phyloP scores from a whole-genome alignment of 2,797 vertebrate genomes.

The Loriculus beryllinus region DNA sequence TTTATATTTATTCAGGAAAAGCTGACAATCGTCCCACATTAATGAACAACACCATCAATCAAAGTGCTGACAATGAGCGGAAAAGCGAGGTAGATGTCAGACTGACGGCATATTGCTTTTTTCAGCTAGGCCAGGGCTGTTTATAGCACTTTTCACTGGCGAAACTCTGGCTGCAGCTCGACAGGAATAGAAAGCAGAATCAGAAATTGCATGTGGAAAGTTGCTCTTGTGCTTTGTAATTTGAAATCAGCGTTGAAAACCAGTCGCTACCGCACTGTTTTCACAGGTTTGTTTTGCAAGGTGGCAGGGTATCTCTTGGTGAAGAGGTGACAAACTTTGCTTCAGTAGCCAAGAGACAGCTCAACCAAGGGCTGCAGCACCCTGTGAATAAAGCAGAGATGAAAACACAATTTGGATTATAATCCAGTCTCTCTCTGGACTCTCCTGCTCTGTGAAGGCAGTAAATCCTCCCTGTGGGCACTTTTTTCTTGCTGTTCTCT shows the following conservation, averaged over 20 bases:
- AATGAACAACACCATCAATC: conserved; percentile 94
- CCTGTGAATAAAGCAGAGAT: not conserved
- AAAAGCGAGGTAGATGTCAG: conserved; percentile 90
- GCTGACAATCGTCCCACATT: conserved; percentile 96
- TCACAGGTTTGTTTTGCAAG: not conserved
- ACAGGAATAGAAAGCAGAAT: conserved; percentile 78
- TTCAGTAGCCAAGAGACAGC: not conserved
- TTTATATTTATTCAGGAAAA: conserved; percentile 99
- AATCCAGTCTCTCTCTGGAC: not conserved
- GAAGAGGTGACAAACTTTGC: not conserved
- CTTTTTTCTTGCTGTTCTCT: not conserved
- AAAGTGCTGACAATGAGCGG: conserved; percentile 95
- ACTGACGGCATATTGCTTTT: conserved; percentile 83
- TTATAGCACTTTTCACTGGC: conserved; percentile 81
- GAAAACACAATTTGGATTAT: not conserved
- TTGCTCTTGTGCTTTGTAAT: conserved; percentile 60
- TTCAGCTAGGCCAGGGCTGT: conserved; percentile 79
- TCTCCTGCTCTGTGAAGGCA: not conserved
- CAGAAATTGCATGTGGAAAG: conserved; percentile 66
- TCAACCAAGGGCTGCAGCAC: not conserved
- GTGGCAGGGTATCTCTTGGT: not conserved
- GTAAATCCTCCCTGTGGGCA: not conserved
- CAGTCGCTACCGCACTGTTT: accelerated
- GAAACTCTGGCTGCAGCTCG: conserved; percentile 69
- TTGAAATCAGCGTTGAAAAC: not conserved